Base-by-base conservation (phyloP, 2,113 vertebrate genomes). In the Corythaeola cristata region DNA sequence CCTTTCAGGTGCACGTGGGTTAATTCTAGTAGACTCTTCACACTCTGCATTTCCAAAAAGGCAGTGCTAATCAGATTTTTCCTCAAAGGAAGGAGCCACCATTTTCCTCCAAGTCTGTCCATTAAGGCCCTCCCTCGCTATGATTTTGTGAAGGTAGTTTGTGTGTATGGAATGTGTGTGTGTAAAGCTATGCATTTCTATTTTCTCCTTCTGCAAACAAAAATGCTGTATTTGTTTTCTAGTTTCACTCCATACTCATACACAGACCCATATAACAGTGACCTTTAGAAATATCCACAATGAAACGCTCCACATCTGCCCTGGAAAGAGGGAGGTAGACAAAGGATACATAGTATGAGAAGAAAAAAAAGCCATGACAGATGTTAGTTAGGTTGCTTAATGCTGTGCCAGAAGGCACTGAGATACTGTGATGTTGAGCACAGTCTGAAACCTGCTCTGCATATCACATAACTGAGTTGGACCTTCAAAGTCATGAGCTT, bases 311-410 rank as follows among this genome's bases (percentile, higher is more conserved):
- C 6, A 33, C 55, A 66, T 94, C 62, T 83, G 55, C 58, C 30
- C 60, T 79, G 53, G 49, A 87, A 89, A 13, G 35, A 89, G 18
- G 39, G 64, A 79, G 23, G 32, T 84, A 89, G 62, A 88, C 37
- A 94, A 95, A 92, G 59, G 55, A 71, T 73, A 50, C n/a, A 74
- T 75, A 93, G 32, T 14, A 41, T 11, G 12, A 76, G 72, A 77
- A 76, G 28, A 23, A 76, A 93, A 94, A 91, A 85, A 80, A 66
- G 8, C 14, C 56, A 45, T 49, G 52, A 90, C 93, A 96, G 95
- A 92, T 97, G 96, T 94, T 76, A 47, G 60, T 72, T 89, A 68
- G 59, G 59, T 90, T 94, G 82, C 64, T 95, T 96, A 95, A 96
- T 9, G 15, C 59, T 83, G 47, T 88, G 89, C 92, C 90, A 94